Evolutionary conservation across 2,797 vertebrate species (phyloP), one percentile per base, ranked within the genome.

Genomic region (Falco concolor): DNA sequence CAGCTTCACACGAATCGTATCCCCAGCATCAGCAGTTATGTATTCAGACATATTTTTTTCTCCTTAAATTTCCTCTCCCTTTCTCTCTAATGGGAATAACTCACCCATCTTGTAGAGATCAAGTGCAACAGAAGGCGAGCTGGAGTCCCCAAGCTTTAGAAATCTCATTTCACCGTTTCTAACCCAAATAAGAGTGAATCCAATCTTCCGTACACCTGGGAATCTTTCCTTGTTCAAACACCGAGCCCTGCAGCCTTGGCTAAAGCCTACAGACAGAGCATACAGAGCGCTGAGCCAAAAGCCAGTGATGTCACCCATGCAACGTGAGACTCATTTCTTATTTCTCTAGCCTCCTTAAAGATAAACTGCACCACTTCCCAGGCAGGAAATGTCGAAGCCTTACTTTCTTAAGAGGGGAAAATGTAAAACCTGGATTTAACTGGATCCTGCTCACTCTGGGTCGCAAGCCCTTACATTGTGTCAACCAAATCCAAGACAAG

Each of bases 271-370:
- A 97, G 98, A 91, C 96, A 96, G 91, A 98, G 98, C 97, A 97
- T 96, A 96, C 97, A 78, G 98, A 98, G 95, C 84, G 73, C 97
- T 95, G 97, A 97, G 98, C 98, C 98, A 97, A 98, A 98, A 98
- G 98, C 98, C 98, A 98, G 98, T 98, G 98, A 99, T 98, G 98
- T 99, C 98, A 99, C 98, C 98, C 98, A 97, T 98, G 98, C 98
- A 98, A 98, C 98, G 98, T 98, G 98, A 98, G 98, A 97, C 97
- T 98, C 98, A 98, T 98, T 98, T 98, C 98, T 98, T 98, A 98
- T 98, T 98, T 98, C 98, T 98, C 97, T 98, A 90, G 96, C 97
- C 97, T 98, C 98, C 98, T 99, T 99, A 99, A 99, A 99, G 98
- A 97, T 96, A 98, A 98, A 98, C 98, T 89, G 96, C 98, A 97